Evolutionary conservation across 2,797 vertebrate genomes (phyloP).

Genomic region (Sphenodon punctatus): DNA sequence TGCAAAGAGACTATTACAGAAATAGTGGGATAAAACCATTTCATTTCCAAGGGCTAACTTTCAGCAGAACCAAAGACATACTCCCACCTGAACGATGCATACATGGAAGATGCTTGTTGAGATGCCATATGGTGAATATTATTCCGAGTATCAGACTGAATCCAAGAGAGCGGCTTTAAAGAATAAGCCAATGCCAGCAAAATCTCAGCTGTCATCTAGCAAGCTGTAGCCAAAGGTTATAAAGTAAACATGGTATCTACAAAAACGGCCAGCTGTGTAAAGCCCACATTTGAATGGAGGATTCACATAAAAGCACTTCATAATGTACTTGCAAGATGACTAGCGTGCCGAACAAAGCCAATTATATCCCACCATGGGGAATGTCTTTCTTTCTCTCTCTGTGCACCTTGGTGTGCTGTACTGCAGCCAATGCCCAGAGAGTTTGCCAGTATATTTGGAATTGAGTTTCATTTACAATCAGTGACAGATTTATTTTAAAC

Average conservation of each 20-base stretch:
- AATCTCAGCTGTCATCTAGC: not conserved
- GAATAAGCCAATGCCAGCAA: not conserved
- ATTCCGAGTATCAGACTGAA: not conserved
- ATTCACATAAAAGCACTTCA: not conserved
- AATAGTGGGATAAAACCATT: not conserved
- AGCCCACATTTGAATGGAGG: not conserved
- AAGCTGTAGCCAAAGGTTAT: not conserved
- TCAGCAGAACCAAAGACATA: not conserved
- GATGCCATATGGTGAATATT: not conserved
- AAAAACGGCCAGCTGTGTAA: slow-evolving; percentile 6
- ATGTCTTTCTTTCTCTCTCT: too few relatives aligned
- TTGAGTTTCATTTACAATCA: not conserved
- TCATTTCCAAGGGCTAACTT: not conserved
- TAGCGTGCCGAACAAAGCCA: not conserved
- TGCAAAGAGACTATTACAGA: not conserved
- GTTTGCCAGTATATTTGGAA: not conserved
- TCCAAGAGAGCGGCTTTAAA: not conserved
- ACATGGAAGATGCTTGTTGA: not conserved
- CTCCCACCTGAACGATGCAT: not conserved
- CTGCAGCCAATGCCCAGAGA: not conserved
- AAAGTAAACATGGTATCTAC: slow-evolving; percentile 20
- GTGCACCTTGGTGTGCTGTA: not conserved
- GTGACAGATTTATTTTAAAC: not conserved
- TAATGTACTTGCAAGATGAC: not conserved
- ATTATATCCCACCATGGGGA: not conserved